Evolutionary conservation across 2,888 invertebrate genomes (phyloP).

Genomic region (Yponomeuta malinellus): DNA sequence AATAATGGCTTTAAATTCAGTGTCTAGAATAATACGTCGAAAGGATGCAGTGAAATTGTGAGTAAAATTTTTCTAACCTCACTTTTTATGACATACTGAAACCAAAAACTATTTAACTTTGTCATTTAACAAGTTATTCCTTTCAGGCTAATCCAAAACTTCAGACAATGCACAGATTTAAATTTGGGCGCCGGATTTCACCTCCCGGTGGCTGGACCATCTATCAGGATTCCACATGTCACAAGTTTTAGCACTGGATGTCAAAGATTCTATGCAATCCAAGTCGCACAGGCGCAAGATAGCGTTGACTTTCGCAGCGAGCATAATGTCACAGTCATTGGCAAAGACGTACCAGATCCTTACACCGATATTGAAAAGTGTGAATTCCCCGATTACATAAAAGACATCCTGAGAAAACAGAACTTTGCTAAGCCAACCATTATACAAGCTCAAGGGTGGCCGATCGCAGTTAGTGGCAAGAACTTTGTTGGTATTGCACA

Average conservation of each 20-base stretch:
- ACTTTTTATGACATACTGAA: background rate
- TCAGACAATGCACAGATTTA: background rate
- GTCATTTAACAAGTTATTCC: background rate
- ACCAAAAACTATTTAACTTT: background rate
- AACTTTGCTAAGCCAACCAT: constrained; percentile 84
- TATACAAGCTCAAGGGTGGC: constrained; percentile 91
- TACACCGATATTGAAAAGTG: constrained; percentile 84
- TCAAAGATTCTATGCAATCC: constrained; percentile 42
- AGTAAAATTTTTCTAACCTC: constrained; percentile 28
- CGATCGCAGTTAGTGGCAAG: constrained; percentile 84
- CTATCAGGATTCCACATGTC: background rate
- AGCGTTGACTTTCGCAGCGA: constrained; percentile 78
- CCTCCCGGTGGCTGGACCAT: background rate
- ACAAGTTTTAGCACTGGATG: background rate
- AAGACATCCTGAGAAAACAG: constrained; percentile 76
- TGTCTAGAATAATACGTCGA: constrained; percentile 34
- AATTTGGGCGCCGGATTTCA: background rate
- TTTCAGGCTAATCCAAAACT: constrained; percentile 12
- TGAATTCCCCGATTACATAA: constrained; percentile 83
- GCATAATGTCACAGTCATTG: constrained; percentile 84
- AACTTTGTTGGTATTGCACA: constrained; percentile 92
- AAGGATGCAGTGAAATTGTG: constrained; percentile 46
- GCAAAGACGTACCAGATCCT: constrained; percentile 82
- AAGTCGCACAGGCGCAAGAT: constrained; percentile 53
- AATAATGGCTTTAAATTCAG: constrained; percentile 39